Percentiles rank a stretch among this genome's conserved stretches.
Evolutionary conservation across 1,140 invertebrate species (phyloP).

Genomic region (Vanessa tameamea): DNA sequence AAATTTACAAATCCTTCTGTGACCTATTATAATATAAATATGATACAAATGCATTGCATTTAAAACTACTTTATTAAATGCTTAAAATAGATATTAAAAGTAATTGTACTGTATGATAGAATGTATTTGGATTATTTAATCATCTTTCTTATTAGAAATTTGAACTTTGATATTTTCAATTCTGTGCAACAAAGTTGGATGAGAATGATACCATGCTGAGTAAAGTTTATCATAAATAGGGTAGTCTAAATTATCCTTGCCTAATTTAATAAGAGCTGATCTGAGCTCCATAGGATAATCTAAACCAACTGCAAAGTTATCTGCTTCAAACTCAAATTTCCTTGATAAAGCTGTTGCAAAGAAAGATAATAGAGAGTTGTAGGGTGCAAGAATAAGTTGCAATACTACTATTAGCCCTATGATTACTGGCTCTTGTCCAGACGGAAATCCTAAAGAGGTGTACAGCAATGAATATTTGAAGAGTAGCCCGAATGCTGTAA

Average conservation of each 20-base stretch:
- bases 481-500: constrained; percentile 92
- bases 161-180: constrained; percentile 88
- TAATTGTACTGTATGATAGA: constrained; percentile 23
- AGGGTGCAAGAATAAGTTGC: constrained; percentile 95
- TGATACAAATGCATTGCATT: constrained; percentile 19
- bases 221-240: constrained; percentile 95
- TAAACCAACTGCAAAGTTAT: constrained; percentile 92
- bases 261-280: constrained; percentile 93
- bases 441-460: constrained; percentile 92
- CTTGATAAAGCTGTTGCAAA: constrained; percentile 85
- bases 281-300: constrained; percentile 87
- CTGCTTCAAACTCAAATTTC: constrained; percentile 98
- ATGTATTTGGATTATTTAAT: constrained; percentile 17
- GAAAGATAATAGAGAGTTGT: constrained; percentile 92
- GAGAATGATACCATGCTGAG: constrained; percentile 96
- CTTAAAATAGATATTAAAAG: constrained; percentile 22
- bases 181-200: constrained; percentile 97
- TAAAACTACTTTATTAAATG: constrained; percentile 11
- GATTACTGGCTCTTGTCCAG: constrained; percentile 89
- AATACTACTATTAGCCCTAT: constrained; percentile 96
- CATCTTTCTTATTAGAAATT: constrained; percentile 29
- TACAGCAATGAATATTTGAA: constrained; percentile 91
- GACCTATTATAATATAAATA: constrained; percentile 8
- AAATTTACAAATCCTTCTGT: constrained; percentile 15
- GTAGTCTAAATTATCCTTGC: constrained; percentile 97